phyloP scores from a whole-genome alignment of 2,113 vertebrate species.

The Isichthys henryi region DNA sequence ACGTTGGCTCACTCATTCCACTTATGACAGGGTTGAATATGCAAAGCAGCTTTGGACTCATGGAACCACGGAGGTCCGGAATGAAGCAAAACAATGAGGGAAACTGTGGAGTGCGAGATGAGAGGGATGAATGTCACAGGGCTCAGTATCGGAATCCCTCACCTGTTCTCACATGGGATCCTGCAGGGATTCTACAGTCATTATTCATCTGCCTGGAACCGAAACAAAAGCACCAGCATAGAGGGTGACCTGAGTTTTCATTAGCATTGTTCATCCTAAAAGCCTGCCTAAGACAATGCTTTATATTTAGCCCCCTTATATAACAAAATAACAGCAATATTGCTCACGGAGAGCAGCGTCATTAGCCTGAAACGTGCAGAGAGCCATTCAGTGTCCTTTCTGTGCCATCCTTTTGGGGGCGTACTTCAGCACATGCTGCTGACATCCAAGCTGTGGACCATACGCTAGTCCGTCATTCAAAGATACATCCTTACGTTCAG shows the following conservation, averaged over 20 bases:
- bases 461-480: not conserved
- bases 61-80: slow-evolving; percentile 30
- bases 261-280: not conserved
- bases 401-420: not conserved
- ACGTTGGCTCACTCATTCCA: not conserved
- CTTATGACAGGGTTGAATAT: not conserved
- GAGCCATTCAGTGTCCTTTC: not conserved
- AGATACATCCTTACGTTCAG: not conserved
- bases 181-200: not conserved
- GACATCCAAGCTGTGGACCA: not conserved
- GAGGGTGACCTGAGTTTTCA: not conserved
- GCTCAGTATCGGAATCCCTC: not conserved
- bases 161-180: not conserved
- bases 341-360: not conserved
- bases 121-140: not conserved
- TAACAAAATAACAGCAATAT: not conserved
- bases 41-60: slow-evolving; percentile 21
- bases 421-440: not conserved
- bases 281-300: not conserved
- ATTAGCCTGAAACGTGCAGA: not conserved
- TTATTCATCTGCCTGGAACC: not conserved
- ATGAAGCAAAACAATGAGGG: slow-evolving; percentile 23
- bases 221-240: not conserved
- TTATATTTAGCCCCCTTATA: not conserved
- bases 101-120: slow-evolving; percentile 20